Base-by-base conservation (phyloP, 2,113 vertebrate genomes). In the Mustela lutreola region DNA sequence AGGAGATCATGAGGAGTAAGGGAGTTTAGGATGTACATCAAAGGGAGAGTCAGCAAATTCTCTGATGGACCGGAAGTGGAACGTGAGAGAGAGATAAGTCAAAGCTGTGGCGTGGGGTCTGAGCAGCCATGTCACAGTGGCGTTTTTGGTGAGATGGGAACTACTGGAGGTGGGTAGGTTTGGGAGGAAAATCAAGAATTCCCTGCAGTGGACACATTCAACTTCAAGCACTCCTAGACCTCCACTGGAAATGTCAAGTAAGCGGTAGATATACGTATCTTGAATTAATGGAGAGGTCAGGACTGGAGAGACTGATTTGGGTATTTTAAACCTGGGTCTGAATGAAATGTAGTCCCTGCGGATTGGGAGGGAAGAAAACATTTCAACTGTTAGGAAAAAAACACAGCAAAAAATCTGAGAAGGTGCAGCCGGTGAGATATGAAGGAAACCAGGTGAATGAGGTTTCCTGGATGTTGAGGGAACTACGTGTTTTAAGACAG, bases 231-330 rank as follows among this genome's bases (percentile, higher is more conserved):
- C 62, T 16, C 36, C 26, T 31, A 76, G 50, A 21, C 7, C 58
- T 9, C 21, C n/a, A 84, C 11, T 24, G 42, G 62, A 80, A 63
- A 39, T 80, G 28, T 45, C 83, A 65, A 33, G 12, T 48, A 10
- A 26, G 10, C 0, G 0, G 5, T 56, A 39, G 15, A 71, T 6
- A 8, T 2, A 58, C 21, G 2, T 12, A 6, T 58, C 42, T 58
- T 60, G 14, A 50, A 58, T 75, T 65, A 22, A 39, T 53, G 39
- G n/a, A 65, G 11, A 36, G 22, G 0, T 28, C n/a, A 56, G 9
- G 18, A 26, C 75, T 89, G 15, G 28, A 62, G 12, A 78, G 12
- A 65, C 45, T 14, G 4, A 8, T 65, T 10, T 78, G 80, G 22
- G 22, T 33, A 4, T 88, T 84, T 84, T 56, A 45, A 90, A 84